Conservation (phyloP, 2,888 invertebrate genomes). For the Hydriomena furcata region DNA sequence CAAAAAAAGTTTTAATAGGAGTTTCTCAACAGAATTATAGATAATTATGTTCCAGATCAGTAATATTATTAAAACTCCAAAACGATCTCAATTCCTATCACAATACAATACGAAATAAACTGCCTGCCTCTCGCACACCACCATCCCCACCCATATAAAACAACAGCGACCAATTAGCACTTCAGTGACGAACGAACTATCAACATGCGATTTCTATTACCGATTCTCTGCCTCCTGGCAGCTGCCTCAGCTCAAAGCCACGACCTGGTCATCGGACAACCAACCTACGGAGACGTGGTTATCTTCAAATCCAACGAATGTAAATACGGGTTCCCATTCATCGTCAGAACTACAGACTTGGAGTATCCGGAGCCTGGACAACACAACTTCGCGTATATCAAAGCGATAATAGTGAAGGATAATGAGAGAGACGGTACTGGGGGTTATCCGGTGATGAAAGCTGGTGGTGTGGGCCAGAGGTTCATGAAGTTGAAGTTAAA, state of each 20-base stretch:
- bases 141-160: slow-evolving; percentile 62
- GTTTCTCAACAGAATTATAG: too few relatives aligned
- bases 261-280: slow-evolving; percentile 60
- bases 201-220: slow-evolving; percentile 55
- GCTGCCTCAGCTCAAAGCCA: slow-evolving; percentile 61
- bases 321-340: slow-evolving; percentile 70
- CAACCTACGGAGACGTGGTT: slow-evolving; percentile 64
- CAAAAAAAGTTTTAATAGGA: too few relatives aligned
- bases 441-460: slow-evolving; percentile 62
- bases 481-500: slow-evolving; percentile 72
- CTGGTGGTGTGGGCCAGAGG: slow-evolving; percentile 72
- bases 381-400: slow-evolving; percentile 64
- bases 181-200: slow-evolving; percentile 67
- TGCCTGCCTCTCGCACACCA: slow-evolving; percentile 47
- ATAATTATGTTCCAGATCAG: too few relatives aligned
- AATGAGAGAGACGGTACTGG: slow-evolving; percentile 62
- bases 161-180: slow-evolving; percentile 53
- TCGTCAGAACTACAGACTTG: slow-evolving; percentile 58
- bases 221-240: slow-evolving; percentile 54
- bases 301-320: slow-evolving; percentile 60
- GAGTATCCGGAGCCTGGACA: slow-evolving; percentile 66
- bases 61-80: too few relatives aligned
- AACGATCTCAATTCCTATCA: too few relatives aligned
- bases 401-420: slow-evolving; percentile 65
- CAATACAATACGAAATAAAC: too few relatives aligned